These are phyloP conservation scores for Lamellibrachia columna DNA, from an alignment of 2,888 invertebrate species.

Conservation along the genomic window DNA sequence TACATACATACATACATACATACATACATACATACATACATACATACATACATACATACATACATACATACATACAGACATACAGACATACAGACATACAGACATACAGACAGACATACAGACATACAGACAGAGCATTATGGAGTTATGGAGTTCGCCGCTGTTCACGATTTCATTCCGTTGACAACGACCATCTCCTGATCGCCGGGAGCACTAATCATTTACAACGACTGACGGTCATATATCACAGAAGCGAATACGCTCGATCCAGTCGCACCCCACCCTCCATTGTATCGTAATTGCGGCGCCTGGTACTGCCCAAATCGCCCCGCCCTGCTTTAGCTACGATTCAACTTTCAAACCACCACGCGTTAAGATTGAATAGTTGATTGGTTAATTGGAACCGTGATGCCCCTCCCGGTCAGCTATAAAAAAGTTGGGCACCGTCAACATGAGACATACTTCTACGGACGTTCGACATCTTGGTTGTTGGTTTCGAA, in stretches of 20 bases:
- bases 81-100: too few species aligned
- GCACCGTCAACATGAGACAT: not conserved
- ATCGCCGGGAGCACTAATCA: too few species aligned
- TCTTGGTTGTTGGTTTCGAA: not conserved
- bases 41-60: too few species aligned
- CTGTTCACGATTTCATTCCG: too few species aligned
- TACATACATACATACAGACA: too few species aligned
- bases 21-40: too few species aligned
- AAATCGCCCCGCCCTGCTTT: not conserved
- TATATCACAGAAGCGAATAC: not conserved
- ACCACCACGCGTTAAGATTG: not conserved
- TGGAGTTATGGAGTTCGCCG: too few species aligned
- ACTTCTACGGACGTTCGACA: not conserved
- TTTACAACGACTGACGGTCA: too few species aligned
- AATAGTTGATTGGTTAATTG: not conserved
- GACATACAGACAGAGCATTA: too few species aligned
- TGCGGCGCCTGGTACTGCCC: not conserved
- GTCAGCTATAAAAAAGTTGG: not conserved
- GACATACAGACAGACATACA: too few species aligned
- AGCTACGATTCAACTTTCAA: not conserved
- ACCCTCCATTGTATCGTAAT: not conserved
- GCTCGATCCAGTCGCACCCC: not conserved
- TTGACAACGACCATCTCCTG: too few species aligned
- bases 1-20: too few species aligned
- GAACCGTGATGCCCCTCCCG: not conserved